Evolutionary conservation across 1,140 invertebrate species (phyloP).

Genomic region (Cotesia chilonis): DNA sequence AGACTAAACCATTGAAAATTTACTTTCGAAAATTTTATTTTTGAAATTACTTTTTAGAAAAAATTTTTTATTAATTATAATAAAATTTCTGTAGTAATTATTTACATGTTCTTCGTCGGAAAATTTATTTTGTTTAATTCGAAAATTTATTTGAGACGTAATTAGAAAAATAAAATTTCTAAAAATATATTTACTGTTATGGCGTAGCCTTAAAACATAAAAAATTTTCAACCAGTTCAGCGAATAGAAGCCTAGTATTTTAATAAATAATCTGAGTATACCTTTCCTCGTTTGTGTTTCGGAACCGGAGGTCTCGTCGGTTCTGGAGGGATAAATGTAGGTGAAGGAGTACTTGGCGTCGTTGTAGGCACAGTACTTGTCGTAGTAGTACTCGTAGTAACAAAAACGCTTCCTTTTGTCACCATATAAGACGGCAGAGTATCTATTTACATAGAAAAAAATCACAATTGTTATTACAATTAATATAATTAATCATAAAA

Average conservation of each 20-base stretch:
- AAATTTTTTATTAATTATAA: too few species aligned
- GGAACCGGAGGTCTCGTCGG: conserved; percentile 72
- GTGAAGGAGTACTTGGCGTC: conserved; percentile 56
- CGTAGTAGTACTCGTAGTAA: conserved; percentile 61
- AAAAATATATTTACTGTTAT: too few species aligned
- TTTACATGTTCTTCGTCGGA: too few species aligned
- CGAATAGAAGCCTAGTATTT: neutral
- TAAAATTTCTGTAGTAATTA: too few species aligned
- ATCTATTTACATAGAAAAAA: conserved; percentile 50
- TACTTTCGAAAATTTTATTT: too few species aligned
- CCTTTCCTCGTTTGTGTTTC: conserved; percentile 73
- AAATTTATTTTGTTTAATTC: too few species aligned
- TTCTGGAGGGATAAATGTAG: conserved; percentile 58
- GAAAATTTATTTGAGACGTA: too few species aligned
- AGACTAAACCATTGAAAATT: too few species aligned
- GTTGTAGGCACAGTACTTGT: conserved; percentile 61
- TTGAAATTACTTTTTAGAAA: too few species aligned
- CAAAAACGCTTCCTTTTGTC: conserved; percentile 61
- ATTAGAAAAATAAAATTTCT: too few species aligned
- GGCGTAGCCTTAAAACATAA: too few species aligned
- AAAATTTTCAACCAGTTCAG: neutral
- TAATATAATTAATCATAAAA: neutral
- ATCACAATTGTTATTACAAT: conserved; percentile 1
- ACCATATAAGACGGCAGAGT: conserved; percentile 65
- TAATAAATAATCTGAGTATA: conserved; percentile 32